These are phyloP conservation scores for Pollenia angustigena DNA, from an alignment of 2,888 invertebrate genomes.

Conservation along the genomic window DNA sequence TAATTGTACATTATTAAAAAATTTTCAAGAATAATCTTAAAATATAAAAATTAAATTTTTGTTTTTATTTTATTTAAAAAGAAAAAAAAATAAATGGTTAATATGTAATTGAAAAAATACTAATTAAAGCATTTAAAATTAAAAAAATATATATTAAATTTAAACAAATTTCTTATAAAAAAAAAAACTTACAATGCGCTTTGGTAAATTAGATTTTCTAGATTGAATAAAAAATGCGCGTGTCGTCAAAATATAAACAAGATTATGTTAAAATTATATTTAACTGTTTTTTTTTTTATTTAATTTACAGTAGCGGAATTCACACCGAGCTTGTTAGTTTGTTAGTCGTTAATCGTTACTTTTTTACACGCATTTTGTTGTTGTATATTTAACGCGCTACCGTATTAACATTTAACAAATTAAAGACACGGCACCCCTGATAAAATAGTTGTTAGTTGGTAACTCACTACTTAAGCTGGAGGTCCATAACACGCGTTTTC, in stretches of 20 bases:
- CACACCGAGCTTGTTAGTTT: too few relatives aligned
- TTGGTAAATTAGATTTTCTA: slow-evolving; percentile 43
- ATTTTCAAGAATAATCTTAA: slow-evolving; percentile 8
- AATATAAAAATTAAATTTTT: slow-evolving; percentile 28
- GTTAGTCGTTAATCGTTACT: too few relatives aligned
- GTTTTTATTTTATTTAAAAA: slow-evolving; percentile 25
- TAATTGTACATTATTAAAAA: slow-evolving; percentile 57
- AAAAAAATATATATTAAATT: slow-evolving; percentile 26
- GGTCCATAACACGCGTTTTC: too few relatives aligned
- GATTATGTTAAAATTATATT: slow-evolving; percentile 23
- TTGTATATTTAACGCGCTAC: too few relatives aligned
- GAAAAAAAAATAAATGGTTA: neutral
- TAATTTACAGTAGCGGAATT: too few relatives aligned
- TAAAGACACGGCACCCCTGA: too few relatives aligned
- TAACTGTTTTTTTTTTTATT: slow-evolving; percentile 33
- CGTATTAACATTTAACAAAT: too few relatives aligned
- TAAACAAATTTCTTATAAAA: slow-evolving; percentile 23
- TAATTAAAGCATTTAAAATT: slow-evolving; percentile 44
- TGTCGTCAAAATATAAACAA: slow-evolving; percentile 10
- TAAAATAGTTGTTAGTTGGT: too few relatives aligned
- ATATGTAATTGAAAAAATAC: slow-evolving; percentile 23
- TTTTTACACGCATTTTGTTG: too few relatives aligned
- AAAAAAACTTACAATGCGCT: slow-evolving; percentile 52
- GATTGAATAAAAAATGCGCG: neutral
- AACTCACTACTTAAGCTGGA: too few relatives aligned